A percentile compares a stretch with the other conserved stretches of the same genome.
Evolutionary conservation across 2,113 vertebrate genomes (phyloP).

Genomic region (Origma solitaria): DNA sequence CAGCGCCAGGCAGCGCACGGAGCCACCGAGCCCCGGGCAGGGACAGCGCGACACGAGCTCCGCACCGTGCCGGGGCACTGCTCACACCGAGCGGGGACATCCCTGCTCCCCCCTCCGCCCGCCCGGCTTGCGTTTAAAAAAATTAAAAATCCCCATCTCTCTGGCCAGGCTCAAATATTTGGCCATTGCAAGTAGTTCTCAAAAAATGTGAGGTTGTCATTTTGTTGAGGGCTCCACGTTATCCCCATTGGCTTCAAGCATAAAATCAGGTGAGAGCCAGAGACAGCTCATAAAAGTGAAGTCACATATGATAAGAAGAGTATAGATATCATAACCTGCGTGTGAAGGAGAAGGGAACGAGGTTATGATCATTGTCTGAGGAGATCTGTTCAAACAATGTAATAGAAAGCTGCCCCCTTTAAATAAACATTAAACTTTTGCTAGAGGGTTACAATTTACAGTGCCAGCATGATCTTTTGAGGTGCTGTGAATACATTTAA

Average conservation of each 20-base stretch:
- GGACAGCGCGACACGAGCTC: rapidly evolving
- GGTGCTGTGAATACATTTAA: conserved; percentile 59
- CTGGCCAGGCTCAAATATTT: neutral
- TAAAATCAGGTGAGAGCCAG: conserved; percentile 16
- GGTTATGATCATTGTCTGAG: conserved; percentile 49
- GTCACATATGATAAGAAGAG: neutral
- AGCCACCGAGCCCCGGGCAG: neutral
- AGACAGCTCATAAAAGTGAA: conserved; percentile 10
- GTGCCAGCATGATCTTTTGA: conserved; percentile 47
- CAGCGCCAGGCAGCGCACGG: too few species aligned
- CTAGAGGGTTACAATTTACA: conserved; percentile 8
- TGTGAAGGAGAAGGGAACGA: neutral
- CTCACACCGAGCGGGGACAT: neutral
- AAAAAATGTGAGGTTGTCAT: neutral
- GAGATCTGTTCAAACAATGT: conserved; percentile 39
- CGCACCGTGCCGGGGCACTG: rapidly evolving
- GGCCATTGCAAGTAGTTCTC: neutral
- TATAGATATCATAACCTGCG: conserved; percentile 31
- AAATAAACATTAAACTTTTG: conserved; percentile 57
- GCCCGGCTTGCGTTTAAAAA: neutral
- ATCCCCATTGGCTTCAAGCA: neutral
- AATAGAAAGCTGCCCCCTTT: conserved; percentile 44
- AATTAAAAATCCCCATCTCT: neutral
- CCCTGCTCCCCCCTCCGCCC: neutral
- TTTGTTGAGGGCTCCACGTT: neutral